phyloP scores from a whole-genome alignment of 92 coral and sea anemone genomes.

The Bergia sp. region DNA sequence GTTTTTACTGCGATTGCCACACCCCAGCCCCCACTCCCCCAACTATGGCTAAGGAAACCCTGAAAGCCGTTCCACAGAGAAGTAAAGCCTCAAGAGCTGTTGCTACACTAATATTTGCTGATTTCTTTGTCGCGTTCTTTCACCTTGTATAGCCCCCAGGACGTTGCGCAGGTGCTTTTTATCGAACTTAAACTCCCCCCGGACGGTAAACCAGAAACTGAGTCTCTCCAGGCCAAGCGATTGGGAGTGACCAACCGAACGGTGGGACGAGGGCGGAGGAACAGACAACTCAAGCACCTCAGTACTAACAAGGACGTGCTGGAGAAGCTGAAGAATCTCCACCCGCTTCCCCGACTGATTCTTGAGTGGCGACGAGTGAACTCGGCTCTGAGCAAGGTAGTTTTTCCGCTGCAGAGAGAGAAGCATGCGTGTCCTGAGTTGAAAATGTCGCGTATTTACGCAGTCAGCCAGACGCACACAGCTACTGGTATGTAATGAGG shows the following conservation, averaged over 20 bases:
- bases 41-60: no score
- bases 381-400: slow-evolving; percentile 91
- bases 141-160: slow-evolving; percentile 62
- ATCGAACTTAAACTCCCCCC: slow-evolving; percentile 91
- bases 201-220: slow-evolving; percentile 68
- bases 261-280: slow-evolving; percentile 68
- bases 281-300: slow-evolving; percentile 67
- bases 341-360: slow-evolving; percentile 85
- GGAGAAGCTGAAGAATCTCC: slow-evolving; percentile 81
- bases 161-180: slow-evolving; percentile 88
- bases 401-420: slow-evolving; percentile 90
- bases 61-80: no score
- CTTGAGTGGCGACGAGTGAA: slow-evolving; percentile 97
- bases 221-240: slow-evolving; percentile 53
- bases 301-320: slow-evolving; percentile 95
- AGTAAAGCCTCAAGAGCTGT: no score
- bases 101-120: background rate
- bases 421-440: slow-evolving; percentile 62
- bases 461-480: slow-evolving; percentile 85
- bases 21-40: no score
- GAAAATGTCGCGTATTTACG: slow-evolving; percentile 83
- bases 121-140: background rate
- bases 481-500: slow-evolving; percentile 60
- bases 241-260: slow-evolving; percentile 74
- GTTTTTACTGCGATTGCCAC: no score